Evolutionary conservation across 2,888 invertebrate species (phyloP), one percentile per base, ranked within the genome.

Genomic region (Acleris laterana): DNA sequence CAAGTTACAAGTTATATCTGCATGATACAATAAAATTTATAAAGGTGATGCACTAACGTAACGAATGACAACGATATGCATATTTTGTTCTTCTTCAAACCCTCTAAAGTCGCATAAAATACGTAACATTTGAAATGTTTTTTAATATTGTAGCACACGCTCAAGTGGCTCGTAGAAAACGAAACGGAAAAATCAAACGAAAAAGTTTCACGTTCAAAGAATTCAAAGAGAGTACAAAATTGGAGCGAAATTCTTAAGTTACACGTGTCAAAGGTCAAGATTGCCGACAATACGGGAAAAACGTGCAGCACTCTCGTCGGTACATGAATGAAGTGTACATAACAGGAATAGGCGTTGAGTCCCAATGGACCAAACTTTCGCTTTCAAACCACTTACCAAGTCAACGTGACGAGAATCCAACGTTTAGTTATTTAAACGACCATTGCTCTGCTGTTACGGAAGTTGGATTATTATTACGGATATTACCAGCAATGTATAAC

Each of bases 281-380:
- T 49, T 60, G 50, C 55, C 42, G 20, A 42, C 38, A 55, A 11
- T 55, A 55, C 44, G 2, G 57, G 56, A 60, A 59, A 63, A 49
- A 55, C 71, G 69, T 71, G 72, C 70, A 71, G 68, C 71, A 70
- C 73, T 68, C 70, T 70, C 20, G 68, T 74, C 79, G 73, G 77
- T 82, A 83, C 81, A 82, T 82, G 80, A 82, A 84, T 79, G 77
- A 77, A 63, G 59, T 63, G 55, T 61, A 75, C 74, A 75, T 71
- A 73, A 75, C 72, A 74, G 74, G 77, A 77, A 78, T 81, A 77
- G 72, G 70, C 73, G 68, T 70, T 68, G 66, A 69, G 71, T 82
- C 81, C 82, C 81, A 74, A 69, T 74, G 74, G 80, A 76, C 71
- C 59, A 56, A 68, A 78, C 81, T 83, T 83, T 83, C 84, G 70